These are phyloP conservation scores for Solea solea DNA, from an alignment of 2,113 vertebrate species.

Conservation along the genomic window DNA sequence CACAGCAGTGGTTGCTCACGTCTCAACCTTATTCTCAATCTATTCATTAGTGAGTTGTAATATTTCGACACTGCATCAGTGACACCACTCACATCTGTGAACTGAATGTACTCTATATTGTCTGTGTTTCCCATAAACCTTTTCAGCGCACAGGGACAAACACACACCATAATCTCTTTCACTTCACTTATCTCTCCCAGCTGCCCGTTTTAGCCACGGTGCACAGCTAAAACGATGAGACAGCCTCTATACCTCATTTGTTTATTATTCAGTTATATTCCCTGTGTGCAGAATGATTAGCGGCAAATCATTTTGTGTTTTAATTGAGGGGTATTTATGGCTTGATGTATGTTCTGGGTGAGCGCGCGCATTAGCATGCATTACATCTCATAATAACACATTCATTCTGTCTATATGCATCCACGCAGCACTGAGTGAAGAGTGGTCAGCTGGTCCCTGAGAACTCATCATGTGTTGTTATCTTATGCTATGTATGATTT, in stretches of 20 bases:
- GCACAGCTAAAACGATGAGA: constrained; percentile 41
- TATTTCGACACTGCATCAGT: neutral
- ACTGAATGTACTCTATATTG: neutral
- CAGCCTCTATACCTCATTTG: constrained; percentile 40
- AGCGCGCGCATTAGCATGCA: constrained; percentile 38
- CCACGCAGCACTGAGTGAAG: constrained; percentile 9
- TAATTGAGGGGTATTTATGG: constrained; percentile 44
- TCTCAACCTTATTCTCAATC: constrained; percentile 13
- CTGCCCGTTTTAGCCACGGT: constrained; percentile 20
- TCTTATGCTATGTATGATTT: constrained; percentile 41
- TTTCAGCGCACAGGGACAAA: neutral
- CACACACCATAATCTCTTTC: constrained; percentile 21
- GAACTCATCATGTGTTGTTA: constrained; percentile 50
- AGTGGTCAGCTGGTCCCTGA: constrained; percentile 42
- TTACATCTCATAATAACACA: constrained; percentile 46
- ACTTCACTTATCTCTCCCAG: constrained; percentile 15
- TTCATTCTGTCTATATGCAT: constrained; percentile 34
- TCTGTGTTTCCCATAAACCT: neutral
- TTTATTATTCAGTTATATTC: constrained; percentile 38
- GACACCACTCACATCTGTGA: neutral
- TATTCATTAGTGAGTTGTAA: constrained; percentile 21
- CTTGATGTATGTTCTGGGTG: constrained; percentile 22
- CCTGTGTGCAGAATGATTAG: constrained; percentile 53
- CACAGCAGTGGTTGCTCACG: constrained; percentile 39
- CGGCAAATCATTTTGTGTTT: constrained; percentile 42